Percentiles rank a stretch among this genome's conserved stretches.
These are phyloP conservation scores for Linnaemya tessellans DNA, from an alignment of 2,888 invertebrate species.

Conservation along the genomic window DNA sequence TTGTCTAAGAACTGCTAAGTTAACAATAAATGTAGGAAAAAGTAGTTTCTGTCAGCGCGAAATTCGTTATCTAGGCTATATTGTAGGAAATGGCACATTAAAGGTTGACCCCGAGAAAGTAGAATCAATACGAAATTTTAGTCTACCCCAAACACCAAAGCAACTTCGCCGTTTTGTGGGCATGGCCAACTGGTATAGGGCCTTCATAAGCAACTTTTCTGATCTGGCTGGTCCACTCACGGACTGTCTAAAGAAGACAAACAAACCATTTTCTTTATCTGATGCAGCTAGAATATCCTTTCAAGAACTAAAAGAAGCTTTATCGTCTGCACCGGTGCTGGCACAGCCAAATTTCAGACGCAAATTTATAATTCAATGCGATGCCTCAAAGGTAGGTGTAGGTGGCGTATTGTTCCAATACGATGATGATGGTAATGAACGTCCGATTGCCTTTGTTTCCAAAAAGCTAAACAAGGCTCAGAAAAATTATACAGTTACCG, in stretches of 20 bases:
- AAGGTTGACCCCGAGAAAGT: conserved; percentile 22
- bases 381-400: not conserved
- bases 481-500: conserved; percentile 37
- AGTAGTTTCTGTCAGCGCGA: not conserved
- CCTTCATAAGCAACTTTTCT: not conserved
- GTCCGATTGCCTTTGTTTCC: conserved; percentile 22
- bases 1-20: not conserved
- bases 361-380: conserved; percentile 1
- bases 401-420: not conserved
- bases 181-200: not conserved
- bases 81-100: not conserved
- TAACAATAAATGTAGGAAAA: not conserved
- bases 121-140: no score
- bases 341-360: not conserved
- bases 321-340: conserved; percentile 10
- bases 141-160: not conserved
- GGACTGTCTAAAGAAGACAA: no score
- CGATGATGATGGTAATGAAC: conserved; percentile 1
- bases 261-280: no score
- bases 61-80: not conserved
- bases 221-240: not conserved
- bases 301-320: not conserved
- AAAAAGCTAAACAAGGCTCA: conserved; percentile 27
- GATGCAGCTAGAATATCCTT: no score
- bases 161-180: not conserved